A percentile compares a stretch with the other conserved stretches of the same genome.
These are phyloP conservation scores for Bombus huntii DNA, from an alignment of 1,140 invertebrate genomes.

Conservation along the genomic window DNA sequence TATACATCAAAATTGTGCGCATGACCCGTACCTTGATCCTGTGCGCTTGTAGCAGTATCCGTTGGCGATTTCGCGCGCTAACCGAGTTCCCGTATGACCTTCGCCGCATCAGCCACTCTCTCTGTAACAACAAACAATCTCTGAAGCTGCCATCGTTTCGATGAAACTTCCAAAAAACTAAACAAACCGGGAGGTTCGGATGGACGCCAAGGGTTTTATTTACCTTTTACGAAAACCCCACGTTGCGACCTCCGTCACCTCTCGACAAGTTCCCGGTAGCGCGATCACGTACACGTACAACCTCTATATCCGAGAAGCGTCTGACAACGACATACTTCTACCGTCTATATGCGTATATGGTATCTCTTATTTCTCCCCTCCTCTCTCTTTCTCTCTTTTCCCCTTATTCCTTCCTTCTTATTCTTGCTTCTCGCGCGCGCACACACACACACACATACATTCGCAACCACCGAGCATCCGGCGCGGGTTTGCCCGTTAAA, in stretches of 20 bases:
- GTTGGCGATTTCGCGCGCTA: conserved; percentile 67
- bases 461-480: conserved; percentile 10
- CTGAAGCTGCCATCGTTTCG: conserved; percentile 48
- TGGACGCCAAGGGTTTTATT: conserved; percentile 58
- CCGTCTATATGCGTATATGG: background rate
- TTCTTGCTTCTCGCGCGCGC: too few species aligned
- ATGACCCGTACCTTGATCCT: conserved; percentile 59
- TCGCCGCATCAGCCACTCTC: conserved; percentile 69
- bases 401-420: background rate
- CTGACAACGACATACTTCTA: background rate
- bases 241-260: conserved; percentile 2
- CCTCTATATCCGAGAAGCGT: background rate
- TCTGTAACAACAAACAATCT: conserved; percentile 73
- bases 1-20: background rate
- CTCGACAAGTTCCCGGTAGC: conserved; percentile 14
- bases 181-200: conserved; percentile 32
- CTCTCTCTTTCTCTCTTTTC: background rate
- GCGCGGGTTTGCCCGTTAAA: conserved; percentile 39
- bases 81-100: conserved; percentile 71
- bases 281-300: background rate
- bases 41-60: conserved; percentile 55
- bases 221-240: conserved; percentile 60
- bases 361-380: background rate
- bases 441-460: background rate
- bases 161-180: conserved; percentile 65